phyloP scores from a whole-genome alignment of 2,888 invertebrate genomes.

The Timema cristinae region DNA sequence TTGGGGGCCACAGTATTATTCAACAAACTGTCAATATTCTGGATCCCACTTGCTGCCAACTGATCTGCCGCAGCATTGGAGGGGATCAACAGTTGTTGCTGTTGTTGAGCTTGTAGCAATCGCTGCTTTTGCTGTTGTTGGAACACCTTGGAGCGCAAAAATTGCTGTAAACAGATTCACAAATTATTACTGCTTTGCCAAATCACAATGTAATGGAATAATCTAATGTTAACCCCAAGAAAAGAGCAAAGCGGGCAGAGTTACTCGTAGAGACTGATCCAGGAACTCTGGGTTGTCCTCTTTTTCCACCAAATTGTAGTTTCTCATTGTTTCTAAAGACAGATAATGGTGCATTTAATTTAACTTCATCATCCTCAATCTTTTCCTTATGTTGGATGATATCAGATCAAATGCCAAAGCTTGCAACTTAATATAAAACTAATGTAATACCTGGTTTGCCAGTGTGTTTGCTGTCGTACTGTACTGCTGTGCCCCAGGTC shows the following conservation, averaged over 20 bases:
- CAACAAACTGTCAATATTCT: conserved; percentile 78
- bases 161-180: conserved; percentile 43
- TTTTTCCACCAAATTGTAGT: too few relatives aligned
- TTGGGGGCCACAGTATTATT: conserved; percentile 85
- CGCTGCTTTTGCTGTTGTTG: conserved; percentile 56
- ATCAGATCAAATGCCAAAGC: too few relatives aligned
- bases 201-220: too few relatives aligned
- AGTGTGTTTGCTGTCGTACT: conserved; percentile 19
- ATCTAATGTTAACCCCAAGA: too few relatives aligned
- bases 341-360: too few relatives aligned
- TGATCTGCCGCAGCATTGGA: conserved; percentile 66
- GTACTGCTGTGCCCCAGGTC: conserved; percentile 35
- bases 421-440: too few relatives aligned
- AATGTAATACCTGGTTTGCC: conserved; percentile 18
- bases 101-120: conserved; percentile 71
- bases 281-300: too few relatives aligned
- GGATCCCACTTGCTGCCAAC: conserved; percentile 52
- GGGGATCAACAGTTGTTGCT: conserved; percentile 75
- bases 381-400: too few relatives aligned
- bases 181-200: not conserved
- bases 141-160: conserved; percentile 42
- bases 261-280: too few relatives aligned
- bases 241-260: too few relatives aligned
- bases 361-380: too few relatives aligned
- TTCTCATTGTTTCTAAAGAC: too few relatives aligned